Conservation (phyloP, 2,888 invertebrate genomes). For the Taenaris catops region DNA sequence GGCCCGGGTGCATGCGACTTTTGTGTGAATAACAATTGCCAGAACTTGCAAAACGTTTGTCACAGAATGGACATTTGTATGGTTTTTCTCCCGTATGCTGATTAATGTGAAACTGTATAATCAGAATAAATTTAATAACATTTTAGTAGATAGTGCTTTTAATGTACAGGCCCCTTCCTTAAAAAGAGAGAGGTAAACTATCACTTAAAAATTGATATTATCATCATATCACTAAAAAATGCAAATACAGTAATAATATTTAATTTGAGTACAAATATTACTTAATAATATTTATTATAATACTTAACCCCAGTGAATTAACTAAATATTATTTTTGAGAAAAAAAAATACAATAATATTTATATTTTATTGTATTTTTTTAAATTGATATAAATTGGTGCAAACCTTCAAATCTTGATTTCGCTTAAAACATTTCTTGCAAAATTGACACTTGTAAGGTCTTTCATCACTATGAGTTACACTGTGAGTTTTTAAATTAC, state of each 20-base stretch:
- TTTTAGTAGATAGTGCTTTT: no score
- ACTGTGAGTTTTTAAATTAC: constrained; percentile 84
- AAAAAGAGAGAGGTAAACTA: no score
- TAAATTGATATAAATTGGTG: not conserved
- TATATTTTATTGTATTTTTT: not conserved
- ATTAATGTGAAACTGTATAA: constrained; percentile 86
- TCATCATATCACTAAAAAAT: no score
- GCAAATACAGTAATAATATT: no score
- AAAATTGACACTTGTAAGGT: constrained; percentile 84
- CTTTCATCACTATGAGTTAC: constrained; percentile 84
- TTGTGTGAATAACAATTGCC: constrained; percentile 87
- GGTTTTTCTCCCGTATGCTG: constrained; percentile 87
- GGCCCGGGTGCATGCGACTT: constrained; percentile 84
- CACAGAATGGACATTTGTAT: constrained; percentile 86
- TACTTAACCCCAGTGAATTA: no score
- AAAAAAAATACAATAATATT: no score
- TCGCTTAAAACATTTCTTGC: constrained; percentile 86
- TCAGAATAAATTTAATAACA: no score
- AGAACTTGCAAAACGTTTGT: constrained; percentile 85
- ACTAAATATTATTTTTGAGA: no score
- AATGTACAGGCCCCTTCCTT: no score
- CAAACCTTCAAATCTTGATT: constrained; percentile 86
- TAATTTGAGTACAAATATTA: no score
- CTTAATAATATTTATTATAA: no score
- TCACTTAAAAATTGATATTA: no score